Base-by-base conservation (phyloP, 2,888 invertebrate species). In the Cantharis flavilabris region DNA sequence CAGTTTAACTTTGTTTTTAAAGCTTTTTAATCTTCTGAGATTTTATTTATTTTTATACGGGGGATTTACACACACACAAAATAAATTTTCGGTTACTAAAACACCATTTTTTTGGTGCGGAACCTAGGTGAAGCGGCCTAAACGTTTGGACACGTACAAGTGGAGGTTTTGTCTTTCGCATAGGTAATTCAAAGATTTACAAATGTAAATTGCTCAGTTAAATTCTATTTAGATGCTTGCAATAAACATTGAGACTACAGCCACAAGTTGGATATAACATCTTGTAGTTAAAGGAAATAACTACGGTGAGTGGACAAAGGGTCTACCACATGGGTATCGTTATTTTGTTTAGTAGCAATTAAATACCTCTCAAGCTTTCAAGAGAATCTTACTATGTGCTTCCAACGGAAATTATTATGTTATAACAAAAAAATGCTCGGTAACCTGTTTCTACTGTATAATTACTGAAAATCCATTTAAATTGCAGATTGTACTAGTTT, bases 201-300 rank as follows among this genome's bases (percentile, higher is more conserved):
- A 13, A 67, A 23, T 23, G 23, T 23, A 67, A 67, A 26, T n/a
- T n/a, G 65, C n/a, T n/a, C 4, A 20, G 26, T 67, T 23, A 70
- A n/a, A 71, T 75, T 75, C 70, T 70, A 75, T 75, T 75, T 75
- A 28, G 20, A 13, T n/a, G 7, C 49, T 64, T 18, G 70, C 65
- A 70, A 75, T 75, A 71, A 75, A 75, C 70, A 70, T 62, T 30
- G 70, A 18, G 33, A 70, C 11, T 69, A 62, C 13, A 16, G 33
- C 73, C 65, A 75, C 75, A 75, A 75, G 75, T 75, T 69, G 75
- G 67, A 75, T 71, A 75, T 75, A 75, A 75, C 75, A 69, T 75
- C 71, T 72, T 67, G 71, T 71, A 71, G 75, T 65, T 75, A 71
- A 71, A 75, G 71, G 65, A 71, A 75, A 71, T 28, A 75, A 71